Percentiles rank a stretch among this genome's conserved stretches.
phyloP scores from a whole-genome alignment of 2,113 vertebrate species.

The Toxotes chatareus region DNA sequence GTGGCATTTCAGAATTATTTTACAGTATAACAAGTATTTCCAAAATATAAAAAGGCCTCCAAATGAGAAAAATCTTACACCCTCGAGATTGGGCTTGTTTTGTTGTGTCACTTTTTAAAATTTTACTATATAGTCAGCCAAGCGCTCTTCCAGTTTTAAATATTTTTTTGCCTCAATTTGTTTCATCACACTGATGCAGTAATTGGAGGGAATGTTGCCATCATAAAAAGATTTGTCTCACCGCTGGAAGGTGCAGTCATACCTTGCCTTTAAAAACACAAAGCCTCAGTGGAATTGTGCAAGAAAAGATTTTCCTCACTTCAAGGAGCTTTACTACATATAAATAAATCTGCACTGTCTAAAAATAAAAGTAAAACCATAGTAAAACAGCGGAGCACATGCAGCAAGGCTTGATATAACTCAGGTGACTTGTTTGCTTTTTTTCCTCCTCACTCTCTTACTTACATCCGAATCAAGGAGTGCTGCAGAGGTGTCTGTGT shows the following conservation, averaged over 20 bases:
- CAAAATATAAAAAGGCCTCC: background rate
- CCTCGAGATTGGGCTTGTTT: background rate
- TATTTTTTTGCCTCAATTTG: constrained; percentile 39
- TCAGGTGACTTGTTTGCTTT: constrained; percentile 84
- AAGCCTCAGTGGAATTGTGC: constrained; percentile 69
- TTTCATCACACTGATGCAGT: constrained; percentile 44
- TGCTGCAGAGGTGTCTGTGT: constrained; percentile 81
- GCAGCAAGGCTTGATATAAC: constrained; percentile 79
- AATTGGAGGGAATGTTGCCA: constrained; percentile 59
- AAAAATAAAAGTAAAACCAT: constrained; percentile 68
- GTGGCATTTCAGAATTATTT: background rate
- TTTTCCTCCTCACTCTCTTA: constrained; percentile 61
- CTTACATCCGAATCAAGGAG: constrained; percentile 80
- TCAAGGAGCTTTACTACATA: constrained; percentile 68
- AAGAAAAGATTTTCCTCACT: constrained; percentile 62
- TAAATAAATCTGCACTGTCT: constrained; percentile 68
- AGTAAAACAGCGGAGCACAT: constrained; percentile 65
- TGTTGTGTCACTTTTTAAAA: constrained; percentile 5
- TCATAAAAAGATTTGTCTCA: constrained; percentile 48
- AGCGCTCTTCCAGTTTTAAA: constrained; percentile 25
- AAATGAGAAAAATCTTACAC: constrained; percentile 1
- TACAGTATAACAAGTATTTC: background rate
- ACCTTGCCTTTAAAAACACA: constrained; percentile 59
- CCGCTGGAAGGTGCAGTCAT: constrained; percentile 59
- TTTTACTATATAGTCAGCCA: constrained; percentile 1